These are phyloP conservation scores for Fragum sueziense DNA, from an alignment of 2,888 invertebrate genomes.

Conservation along the genomic window DNA sequence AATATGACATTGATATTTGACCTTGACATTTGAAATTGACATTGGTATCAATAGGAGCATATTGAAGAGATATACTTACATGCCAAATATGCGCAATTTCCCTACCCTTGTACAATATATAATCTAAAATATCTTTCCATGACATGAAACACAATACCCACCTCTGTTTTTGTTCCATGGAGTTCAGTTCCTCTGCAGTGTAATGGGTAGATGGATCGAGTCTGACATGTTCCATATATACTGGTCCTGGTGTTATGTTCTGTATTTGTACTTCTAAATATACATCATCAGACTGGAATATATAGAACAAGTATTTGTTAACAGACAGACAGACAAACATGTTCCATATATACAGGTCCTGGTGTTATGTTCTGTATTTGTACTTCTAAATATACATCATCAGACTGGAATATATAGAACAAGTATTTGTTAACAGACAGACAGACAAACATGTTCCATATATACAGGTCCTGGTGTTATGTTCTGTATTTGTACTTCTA, in stretches of 20 bases:
- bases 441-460: conserved; percentile 94
- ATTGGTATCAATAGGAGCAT: too few relatives aligned
- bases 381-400: conserved; percentile 89
- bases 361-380: conserved; percentile 96
- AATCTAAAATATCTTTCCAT: too few relatives aligned
- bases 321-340: conserved; percentile 83
- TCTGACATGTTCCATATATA: conserved; percentile 96
- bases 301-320: background rate
- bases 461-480: conserved; percentile 96
- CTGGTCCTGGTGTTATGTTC: conserved; percentile 96
- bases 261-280: conserved; percentile 91
- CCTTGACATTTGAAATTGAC: too few relatives aligned
- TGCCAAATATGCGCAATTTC: too few relatives aligned
- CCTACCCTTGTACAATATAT: too few relatives aligned
- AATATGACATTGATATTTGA: too few relatives aligned
- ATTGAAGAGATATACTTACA: too few relatives aligned
- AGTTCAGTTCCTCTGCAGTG: conserved; percentile 84
- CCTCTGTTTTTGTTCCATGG: conserved; percentile 70
- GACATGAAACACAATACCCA: too few relatives aligned
- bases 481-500: conserved; percentile 94
- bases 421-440: background rate
- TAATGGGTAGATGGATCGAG: conserved; percentile 96
- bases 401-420: conserved; percentile 83
- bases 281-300: conserved; percentile 86
- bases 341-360: conserved; percentile 95